Evolutionary conservation across 2,113 vertebrate species (phyloP), one percentile per base, ranked within the genome.

Genomic region (Rhipidura dahli): DNA sequence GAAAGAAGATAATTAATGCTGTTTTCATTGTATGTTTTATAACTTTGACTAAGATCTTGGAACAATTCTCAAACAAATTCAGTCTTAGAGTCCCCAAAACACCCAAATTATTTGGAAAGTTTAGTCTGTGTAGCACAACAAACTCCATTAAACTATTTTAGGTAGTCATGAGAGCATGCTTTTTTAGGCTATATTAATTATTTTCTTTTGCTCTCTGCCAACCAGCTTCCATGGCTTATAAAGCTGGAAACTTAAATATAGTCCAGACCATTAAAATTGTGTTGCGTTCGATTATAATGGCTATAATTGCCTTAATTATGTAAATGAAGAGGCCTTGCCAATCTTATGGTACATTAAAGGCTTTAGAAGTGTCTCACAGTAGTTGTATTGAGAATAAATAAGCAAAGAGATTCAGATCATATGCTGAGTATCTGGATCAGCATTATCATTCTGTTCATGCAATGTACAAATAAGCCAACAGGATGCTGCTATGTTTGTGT

Each of bases 231-330:
- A 39, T 87, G 57, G 65, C 76, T 95, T 95, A 60, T 89, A 56
- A 82, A 91, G 13, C 61, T 40, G 21, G 60, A 95, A 92, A 42
- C 51, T 91, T 96, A 87, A 84, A 91, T 93, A 85, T 77, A 76
- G 83, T 78, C 84, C 89, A 85, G 50, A 66, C 33, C 35, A 90
- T 91, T 96, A 86, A 95, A 97, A 91, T 73, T 26, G 63, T 87
- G 64, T 76, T 91, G 26, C 51, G 54, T 96, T 96, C 6, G 0
- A 83, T 96, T 91, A 71, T 85, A 91, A 83, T 83, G 59, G 57
- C 31, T 92, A 45, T 92, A 95, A 93, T 96, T 92, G 88, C 88
- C 57, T 89, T 96, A 95, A 92, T 97, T 93, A 92, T 90, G 79
- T 84, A 95, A 92, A 90, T 89, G 60, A 70, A 79, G 37, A 24